Conservation (phyloP, 2,797 vertebrate genomes). For the Danio aesculapii region DNA sequence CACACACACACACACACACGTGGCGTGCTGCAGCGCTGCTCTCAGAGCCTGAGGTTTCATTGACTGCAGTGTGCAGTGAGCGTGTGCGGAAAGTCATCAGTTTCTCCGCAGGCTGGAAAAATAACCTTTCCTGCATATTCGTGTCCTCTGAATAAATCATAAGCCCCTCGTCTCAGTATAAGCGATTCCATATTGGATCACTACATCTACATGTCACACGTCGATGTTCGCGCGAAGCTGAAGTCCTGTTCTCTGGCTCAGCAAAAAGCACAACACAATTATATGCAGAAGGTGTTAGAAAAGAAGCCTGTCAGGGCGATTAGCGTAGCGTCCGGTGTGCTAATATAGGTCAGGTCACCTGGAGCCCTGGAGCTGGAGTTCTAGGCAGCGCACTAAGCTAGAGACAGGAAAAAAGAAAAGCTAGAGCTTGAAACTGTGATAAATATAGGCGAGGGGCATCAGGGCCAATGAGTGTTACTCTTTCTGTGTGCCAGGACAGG, state of each 20-base stretch:
- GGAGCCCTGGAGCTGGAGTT: slow-evolving; percentile 58
- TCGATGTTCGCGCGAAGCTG: neutral
- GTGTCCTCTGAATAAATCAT: slow-evolving; percentile 59
- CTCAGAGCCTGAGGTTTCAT: slow-evolving; percentile 54
- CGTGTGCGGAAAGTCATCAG: slow-evolving; percentile 59
- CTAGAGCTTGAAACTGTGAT: slow-evolving; percentile 52
- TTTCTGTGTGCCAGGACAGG: slow-evolving; percentile 69
- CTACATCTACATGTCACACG: slow-evolving; percentile 48
- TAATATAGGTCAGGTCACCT: slow-evolving; percentile 66
- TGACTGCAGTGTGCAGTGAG: slow-evolving; percentile 59
- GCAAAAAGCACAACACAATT: slow-evolving; percentile 15
- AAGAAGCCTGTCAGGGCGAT: slow-evolving; percentile 56
- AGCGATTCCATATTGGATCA: slow-evolving; percentile 51
- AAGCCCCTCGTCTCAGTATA: slow-evolving; percentile 37
- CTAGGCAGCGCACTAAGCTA: slow-evolving; percentile 62
- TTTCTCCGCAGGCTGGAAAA: slow-evolving; percentile 46
- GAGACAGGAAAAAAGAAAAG: slow-evolving; percentile 35
- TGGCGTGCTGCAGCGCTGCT: neutral
- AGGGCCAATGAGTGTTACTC: slow-evolving; percentile 16
- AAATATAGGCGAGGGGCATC: slow-evolving; percentile 12
- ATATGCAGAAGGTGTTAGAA: slow-evolving; percentile 58
- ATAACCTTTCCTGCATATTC: slow-evolving; percentile 53
- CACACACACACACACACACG: slow-evolving; percentile 39
- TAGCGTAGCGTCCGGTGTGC: slow-evolving; percentile 53
- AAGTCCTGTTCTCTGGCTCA: slow-evolving; percentile 18